These are phyloP conservation scores for Palythoa caribaeorum DNA, from an alignment of 92 coral and sea anemone species.

Conservation along the genomic window DNA sequence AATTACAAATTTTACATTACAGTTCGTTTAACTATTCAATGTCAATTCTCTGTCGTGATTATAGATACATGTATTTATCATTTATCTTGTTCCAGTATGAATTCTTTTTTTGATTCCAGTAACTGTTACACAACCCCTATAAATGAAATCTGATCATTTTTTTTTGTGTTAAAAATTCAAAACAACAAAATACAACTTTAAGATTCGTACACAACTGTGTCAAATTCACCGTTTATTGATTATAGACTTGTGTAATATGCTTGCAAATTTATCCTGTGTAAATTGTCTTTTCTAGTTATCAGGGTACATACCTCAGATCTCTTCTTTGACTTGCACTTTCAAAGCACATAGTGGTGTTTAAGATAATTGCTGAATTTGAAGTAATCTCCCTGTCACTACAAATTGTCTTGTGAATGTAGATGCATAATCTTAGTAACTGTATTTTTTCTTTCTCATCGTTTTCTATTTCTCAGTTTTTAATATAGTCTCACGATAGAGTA, in stretches of 20 bases:
- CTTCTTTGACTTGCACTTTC: constrained; percentile 14
- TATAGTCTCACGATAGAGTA: background rate
- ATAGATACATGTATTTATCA: background rate
- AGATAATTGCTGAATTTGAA: background rate
- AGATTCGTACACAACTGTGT: no score
- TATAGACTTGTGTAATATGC: background rate
- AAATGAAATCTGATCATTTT: constrained; percentile 5
- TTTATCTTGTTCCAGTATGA: background rate
- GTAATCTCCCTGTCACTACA: background rate
- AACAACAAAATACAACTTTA: no score
- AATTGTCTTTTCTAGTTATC: background rate
- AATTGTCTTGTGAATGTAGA: constrained; percentile 1
- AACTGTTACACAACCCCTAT: background rate
- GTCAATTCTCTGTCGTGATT: background rate
- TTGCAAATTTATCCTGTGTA: background rate
- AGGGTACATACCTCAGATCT: background rate
- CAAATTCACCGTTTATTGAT: background rate
- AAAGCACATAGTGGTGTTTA: constrained; percentile 5
- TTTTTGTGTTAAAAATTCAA: background rate
- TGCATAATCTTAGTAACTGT: background rate
- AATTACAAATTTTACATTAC: background rate
- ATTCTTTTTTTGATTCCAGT: background rate
- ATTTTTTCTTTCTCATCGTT: constrained; percentile 10
- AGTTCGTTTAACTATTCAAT: background rate
- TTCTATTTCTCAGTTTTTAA: background rate